Evolutionary conservation across 2,113 vertebrate genomes (phyloP), one percentile per base, ranked within the genome.

Genomic region (Thalassoma bifasciatum): DNA sequence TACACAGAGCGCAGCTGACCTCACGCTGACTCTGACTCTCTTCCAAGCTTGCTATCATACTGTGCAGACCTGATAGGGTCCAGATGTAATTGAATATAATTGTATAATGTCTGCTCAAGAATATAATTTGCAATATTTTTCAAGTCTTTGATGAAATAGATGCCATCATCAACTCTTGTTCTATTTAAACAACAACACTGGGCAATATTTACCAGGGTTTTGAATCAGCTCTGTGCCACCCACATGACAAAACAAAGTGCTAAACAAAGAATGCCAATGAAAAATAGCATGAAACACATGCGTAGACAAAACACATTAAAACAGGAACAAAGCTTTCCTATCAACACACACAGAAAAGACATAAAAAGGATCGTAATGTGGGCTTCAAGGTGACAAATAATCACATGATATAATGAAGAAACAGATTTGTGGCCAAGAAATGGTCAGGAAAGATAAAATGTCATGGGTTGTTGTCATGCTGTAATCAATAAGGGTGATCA

Each of bases 211-310:
- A 86, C 85, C 50, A 26, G 26, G 56, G 24, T 17, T 79, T 83
- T 73, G 54, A 82, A 72, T 75, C 59, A 44, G 17, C 44, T 85
- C 58, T 63, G 76, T 69, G 75, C 85, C 88, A 86, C 83, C 82
- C 87, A 88, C 89, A 81, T 50, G 57, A 81, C 84, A 86, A 85
- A 79, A 84, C 71, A 85, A 86, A 79, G 67, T 37, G 68, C 77
- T 70, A 87, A 90, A 89, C 86, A 90, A 86, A 85, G 59, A 8
- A 23, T 47, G 47, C 51, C 26, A 24, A 58, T 78, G 85, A 84
- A 75, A 82, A 88, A 86, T 81, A 56, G 68, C 76, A 65, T 42
- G 72, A 84, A 72, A 59, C 82, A 52, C 53, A 71, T 34, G 66
- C 22, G 24, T 86, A 89, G 88, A 87, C 86, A 88, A 62, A 23